Percentiles rank a stretch among this genome's conserved stretches.
These are phyloP conservation scores for Dysmachus trigonus DNA, from an alignment of 2,888 invertebrate species.

Conservation along the genomic window DNA sequence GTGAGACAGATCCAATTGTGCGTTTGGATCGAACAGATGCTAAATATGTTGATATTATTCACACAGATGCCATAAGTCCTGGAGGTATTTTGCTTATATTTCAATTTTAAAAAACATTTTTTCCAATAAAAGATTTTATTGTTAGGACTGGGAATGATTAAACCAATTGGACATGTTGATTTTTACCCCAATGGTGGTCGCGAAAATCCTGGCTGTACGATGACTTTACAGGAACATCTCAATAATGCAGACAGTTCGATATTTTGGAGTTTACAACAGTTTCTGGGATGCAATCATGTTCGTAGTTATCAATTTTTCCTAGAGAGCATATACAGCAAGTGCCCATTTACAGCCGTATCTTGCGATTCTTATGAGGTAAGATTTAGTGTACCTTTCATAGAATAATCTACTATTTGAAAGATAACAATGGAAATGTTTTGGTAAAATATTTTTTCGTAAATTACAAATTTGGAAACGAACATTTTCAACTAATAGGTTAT, in stretches of 20 bases:
- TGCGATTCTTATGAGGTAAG: conserved; percentile 80
- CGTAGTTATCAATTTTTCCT: conserved; percentile 84
- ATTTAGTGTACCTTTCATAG: neutral
- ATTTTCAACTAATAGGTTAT: too few relatives aligned
- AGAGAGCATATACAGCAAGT: conserved; percentile 81
- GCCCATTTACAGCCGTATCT: conserved; percentile 80
- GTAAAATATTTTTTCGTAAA: too few relatives aligned
- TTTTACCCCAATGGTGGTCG: conserved; percentile 92
- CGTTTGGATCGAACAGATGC: conserved; percentile 88
- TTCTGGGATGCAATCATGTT: conserved; percentile 86
- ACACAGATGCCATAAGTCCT: conserved; percentile 80
- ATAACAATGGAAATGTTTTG: too few relatives aligned
- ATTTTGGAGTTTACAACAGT: conserved; percentile 67
- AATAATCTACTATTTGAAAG: too few relatives aligned
- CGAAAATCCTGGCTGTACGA: conserved; percentile 76
- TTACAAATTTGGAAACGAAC: too few relatives aligned
- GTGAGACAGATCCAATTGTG: conserved; percentile 80
- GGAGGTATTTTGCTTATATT: conserved; percentile 66
- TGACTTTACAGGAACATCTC: conserved; percentile 72
- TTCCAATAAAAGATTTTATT: neutral
- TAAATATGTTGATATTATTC: conserved; percentile 87
- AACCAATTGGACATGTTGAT: conserved; percentile 87
- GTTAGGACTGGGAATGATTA: conserved; percentile 78
- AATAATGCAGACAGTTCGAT: conserved; percentile 70
- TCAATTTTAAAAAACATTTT: neutral